Conservation (phyloP, 1,140 invertebrate genomes). For the Brachystomella parvula region DNA sequence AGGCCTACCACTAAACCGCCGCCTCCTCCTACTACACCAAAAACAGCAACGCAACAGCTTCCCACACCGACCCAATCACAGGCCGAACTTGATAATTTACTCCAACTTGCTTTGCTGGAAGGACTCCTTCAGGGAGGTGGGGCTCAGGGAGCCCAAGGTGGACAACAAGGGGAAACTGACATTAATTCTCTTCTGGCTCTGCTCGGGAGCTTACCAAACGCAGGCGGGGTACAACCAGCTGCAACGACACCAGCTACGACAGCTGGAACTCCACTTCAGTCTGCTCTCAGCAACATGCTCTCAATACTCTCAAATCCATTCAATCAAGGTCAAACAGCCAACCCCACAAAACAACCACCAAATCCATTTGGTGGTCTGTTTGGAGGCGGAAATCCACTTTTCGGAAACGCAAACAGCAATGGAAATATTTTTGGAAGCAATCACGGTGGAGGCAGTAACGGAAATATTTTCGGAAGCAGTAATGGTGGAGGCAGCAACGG, state of each 20-base stretch:
- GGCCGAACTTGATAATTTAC: constrained; percentile 15
- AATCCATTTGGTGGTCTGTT: background rate
- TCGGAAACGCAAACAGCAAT: background rate
- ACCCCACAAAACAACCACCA: background rate
- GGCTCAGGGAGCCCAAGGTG: constrained; percentile 3
- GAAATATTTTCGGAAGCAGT: constrained; percentile 10
- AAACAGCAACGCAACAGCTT: background rate
- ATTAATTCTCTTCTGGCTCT: background rate
- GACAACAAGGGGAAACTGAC: background rate
- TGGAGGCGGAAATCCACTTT: background rate
- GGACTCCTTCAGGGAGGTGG: background rate
- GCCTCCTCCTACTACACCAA: background rate
- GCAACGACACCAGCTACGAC: background rate
- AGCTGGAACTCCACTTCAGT: constrained; percentile 1
- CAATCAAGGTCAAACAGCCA: background rate
- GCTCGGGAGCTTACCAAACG: background rate
- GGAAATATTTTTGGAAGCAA: constrained; percentile 5
- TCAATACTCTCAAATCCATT: constrained; percentile 12
- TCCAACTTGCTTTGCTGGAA: constrained; percentile 11
- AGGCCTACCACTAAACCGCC: constrained; percentile 1
- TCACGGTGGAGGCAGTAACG: background rate
- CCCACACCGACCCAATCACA: constrained; percentile 14
- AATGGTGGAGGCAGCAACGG: background rate
- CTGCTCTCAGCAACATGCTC: constrained; percentile 7
- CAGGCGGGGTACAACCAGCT: background rate